Percentiles rank a stretch among this genome's conserved stretches.
Conservation (phyloP, 2,888 invertebrate species). For the Leucoma salicis region DNA sequence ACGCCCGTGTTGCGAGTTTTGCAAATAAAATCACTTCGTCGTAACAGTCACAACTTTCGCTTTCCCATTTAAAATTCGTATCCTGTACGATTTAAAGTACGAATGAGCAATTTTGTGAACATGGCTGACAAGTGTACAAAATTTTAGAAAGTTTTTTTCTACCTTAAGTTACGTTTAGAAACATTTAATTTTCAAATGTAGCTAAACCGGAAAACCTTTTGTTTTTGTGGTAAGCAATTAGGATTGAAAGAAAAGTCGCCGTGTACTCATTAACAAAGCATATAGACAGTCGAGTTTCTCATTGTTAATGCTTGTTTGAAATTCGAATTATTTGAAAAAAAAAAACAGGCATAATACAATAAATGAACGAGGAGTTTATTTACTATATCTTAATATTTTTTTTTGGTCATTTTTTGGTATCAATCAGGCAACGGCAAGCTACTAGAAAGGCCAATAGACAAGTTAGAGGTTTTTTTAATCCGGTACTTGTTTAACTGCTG, state of each 20-base stretch:
- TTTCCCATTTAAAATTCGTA: slow-evolving; percentile 50
- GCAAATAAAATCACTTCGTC: slow-evolving; percentile 14
- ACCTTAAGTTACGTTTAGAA: slow-evolving; percentile 11
- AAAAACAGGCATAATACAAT: too few species aligned
- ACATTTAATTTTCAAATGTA: slow-evolving; percentile 2
- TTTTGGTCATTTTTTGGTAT: too few species aligned
- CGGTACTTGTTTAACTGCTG: too few species aligned
- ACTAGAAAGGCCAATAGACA: too few species aligned
- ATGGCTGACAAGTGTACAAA: slow-evolving; percentile 25
- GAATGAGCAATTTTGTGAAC: slow-evolving; percentile 22
- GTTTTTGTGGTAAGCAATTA: slow-evolving; percentile 5
- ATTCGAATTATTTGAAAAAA: slow-evolving; percentile 3
- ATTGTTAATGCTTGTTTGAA: slow-evolving; percentile 3
- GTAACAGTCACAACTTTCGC: slow-evolving; percentile 51
- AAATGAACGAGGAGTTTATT: too few species aligned
- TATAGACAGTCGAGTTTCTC: neutral
- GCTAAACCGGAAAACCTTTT: neutral
- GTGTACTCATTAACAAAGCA: too few species aligned
- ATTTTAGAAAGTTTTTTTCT: slow-evolving; percentile 27
- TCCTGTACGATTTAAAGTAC: slow-evolving; percentile 42
- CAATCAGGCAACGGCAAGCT: too few species aligned
- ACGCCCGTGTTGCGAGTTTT: slow-evolving; percentile 1
- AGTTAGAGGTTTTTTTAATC: too few species aligned
- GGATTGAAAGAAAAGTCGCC: slow-evolving; percentile 5
- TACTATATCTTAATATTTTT: too few species aligned